Evolutionary conservation across 2,888 invertebrate species (phyloP), one percentile per base, ranked within the genome.

Genomic region (Sinopyrophorus schimmeli): DNA sequence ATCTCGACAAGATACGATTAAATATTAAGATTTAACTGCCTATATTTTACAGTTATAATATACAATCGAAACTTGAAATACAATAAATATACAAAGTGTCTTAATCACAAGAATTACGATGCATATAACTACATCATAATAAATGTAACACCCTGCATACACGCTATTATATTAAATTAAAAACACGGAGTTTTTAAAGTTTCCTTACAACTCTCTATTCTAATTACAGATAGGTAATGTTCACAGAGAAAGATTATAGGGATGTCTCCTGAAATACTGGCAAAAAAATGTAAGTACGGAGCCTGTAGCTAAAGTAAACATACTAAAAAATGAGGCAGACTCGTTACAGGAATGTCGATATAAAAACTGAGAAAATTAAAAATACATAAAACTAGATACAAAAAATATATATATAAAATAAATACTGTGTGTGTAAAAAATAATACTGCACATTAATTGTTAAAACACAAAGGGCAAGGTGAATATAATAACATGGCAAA

Each of bases 1-100:
- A n/a, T n/a, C n/a, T n/a, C n/a, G n/a, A n/a, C n/a, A n/a, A n/a
- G n/a, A n/a, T n/a, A n/a, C n/a, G n/a, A n/a, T n/a, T n/a, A n/a
- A n/a, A n/a, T n/a, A n/a, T n/a, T n/a, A n/a, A 42, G 31, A 42
- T 32, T 42, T 42, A 43, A 49, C 49, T 38, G 43, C 23, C 38
- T 49, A 43, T 37, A 43, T 47, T 51, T 70, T 79, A 18, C 77
- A 75, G 30, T 46, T 47, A 50, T 32, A 51, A 35, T 51, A 46
- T 51, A 51, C 50, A 51, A 35, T 21, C 30, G 31, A 51, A 51
- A 41, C 30, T 37, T 34, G 51, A 51, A 51, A 42, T 51, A 51
- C 47, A 41, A 30, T 42, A 46, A n/a, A 30, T 21, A 46, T 40
- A 27, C 20, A 24, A 40, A 34, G 30, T 35, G 39, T 39, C 17